Percentiles rank a stretch among this genome's conserved stretches.
Evolutionary conservation across 1,140 invertebrate genomes (phyloP).

Genomic region (Dufourea novaeangliae): DNA sequence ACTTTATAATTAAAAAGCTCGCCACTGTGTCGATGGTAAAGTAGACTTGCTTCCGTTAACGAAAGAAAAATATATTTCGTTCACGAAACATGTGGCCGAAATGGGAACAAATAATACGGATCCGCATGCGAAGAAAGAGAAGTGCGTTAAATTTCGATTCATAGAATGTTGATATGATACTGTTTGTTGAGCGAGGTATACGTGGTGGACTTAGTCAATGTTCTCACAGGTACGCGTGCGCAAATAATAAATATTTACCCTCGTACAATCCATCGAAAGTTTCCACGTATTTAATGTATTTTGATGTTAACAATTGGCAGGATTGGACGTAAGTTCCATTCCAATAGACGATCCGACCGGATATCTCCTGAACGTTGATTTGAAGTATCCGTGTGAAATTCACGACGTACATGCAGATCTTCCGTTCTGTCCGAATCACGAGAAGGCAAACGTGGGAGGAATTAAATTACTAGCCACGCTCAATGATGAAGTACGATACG

Average conservation of each 20-base stretch:
- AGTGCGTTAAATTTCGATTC: conserved; percentile 7
- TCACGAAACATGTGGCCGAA: neutral
- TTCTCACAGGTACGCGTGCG: neutral
- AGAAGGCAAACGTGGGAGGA: too few species aligned
- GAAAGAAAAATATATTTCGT: conserved; percentile 15
- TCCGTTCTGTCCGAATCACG: too few species aligned
- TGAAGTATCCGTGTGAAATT: neutral
- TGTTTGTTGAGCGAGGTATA: conserved; percentile 63
- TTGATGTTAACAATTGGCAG: too few species aligned
- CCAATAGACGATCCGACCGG: neutral
- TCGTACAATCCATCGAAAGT: too few species aligned
- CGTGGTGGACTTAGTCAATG: too few species aligned
- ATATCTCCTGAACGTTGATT: neutral
- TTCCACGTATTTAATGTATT: too few species aligned
- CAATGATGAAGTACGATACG: neutral
- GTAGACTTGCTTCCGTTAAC: neutral
- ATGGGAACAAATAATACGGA: too few species aligned
- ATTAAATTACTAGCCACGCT: neutral
- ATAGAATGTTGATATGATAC: conserved; percentile 74
- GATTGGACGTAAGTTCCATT: neutral
- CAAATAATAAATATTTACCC: too few species aligned
- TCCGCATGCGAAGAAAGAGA: too few species aligned
- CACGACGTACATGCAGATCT: neutral
- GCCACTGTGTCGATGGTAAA: neutral
- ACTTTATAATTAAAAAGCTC: neutral